Percentiles rank a stretch among this genome's conserved stretches.
Evolutionary conservation across 2,888 invertebrate genomes (phyloP).

Genomic region (Tipula unca): DNA sequence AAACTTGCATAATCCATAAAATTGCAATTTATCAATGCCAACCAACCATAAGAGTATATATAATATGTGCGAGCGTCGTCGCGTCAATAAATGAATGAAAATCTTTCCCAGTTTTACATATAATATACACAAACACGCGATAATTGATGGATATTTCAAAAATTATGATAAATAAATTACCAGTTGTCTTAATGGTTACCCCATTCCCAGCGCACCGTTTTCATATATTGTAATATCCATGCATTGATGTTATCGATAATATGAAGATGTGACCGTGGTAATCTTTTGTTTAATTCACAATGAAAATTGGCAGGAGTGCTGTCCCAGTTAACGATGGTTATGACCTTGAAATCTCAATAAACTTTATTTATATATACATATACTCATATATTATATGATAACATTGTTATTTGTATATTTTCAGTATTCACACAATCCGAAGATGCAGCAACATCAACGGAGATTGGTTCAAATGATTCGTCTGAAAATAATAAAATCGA

Average conservation of each 20-base stretch:
- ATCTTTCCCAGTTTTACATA: neutral
- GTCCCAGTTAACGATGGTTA: neutral
- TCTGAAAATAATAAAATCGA: neutral
- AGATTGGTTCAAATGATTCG: neutral
- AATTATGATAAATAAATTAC: neutral
- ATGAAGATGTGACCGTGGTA: neutral
- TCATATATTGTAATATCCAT: neutral
- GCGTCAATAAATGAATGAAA: neutral
- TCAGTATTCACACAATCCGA: neutral
- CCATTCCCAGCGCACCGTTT: neutral
- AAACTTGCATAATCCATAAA: neutral
- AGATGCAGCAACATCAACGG: neutral
- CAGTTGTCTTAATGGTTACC: neutral
- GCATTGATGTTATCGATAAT: neutral
- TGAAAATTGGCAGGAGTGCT: neutral
- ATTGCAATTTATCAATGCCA: neutral
- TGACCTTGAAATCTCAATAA: neutral
- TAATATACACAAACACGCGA: too few relatives aligned
- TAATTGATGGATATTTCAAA: neutral
- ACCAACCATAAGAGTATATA: neutral
- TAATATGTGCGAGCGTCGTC: neutral
- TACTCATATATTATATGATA: neutral
- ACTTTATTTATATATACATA: neutral
- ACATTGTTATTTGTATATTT: neutral
- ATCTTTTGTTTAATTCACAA: neutral